Evolutionary conservation across 2,113 vertebrate genomes (phyloP).

Genomic region (Megaceryle torquata): DNA sequence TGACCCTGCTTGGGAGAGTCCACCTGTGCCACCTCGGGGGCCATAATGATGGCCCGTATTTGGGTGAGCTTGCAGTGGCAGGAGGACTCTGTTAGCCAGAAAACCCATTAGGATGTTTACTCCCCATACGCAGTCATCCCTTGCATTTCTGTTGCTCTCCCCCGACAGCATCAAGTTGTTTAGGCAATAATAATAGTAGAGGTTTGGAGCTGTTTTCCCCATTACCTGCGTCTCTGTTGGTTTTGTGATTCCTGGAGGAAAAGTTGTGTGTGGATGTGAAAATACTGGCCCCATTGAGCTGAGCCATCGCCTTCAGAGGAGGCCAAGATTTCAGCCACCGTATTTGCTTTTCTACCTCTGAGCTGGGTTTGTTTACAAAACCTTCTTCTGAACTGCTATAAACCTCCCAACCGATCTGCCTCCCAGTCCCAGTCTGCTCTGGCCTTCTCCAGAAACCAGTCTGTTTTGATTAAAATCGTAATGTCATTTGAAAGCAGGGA

Average conservation of each 20-base stretch:
- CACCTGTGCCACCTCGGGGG: accelerated
- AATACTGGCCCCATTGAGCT: slow-evolving; percentile 32
- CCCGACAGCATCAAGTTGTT: background rate
- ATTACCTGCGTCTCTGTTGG: background rate
- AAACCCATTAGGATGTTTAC: background rate
- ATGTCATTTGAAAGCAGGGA: slow-evolving; percentile 38
- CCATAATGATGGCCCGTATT: accelerated
- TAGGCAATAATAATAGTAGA: background rate
- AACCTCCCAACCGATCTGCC: background rate
- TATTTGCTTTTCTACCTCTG: slow-evolving; percentile 57
- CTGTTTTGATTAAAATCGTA: slow-evolving; percentile 48
- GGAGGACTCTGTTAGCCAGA: background rate
- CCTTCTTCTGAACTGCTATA: slow-evolving; percentile 34
- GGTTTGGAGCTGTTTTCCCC: slow-evolving; percentile 16
- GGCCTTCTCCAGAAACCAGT: slow-evolving; percentile 36
- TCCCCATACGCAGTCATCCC: background rate
- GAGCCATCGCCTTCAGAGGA: background rate
- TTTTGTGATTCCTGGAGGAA: slow-evolving; percentile 37
- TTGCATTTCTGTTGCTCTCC: background rate
- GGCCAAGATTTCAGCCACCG: slow-evolving; percentile 31
- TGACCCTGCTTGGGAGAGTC: background rate
- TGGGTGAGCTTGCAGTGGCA: background rate
- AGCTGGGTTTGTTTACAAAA: slow-evolving; percentile 47
- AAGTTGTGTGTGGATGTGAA: background rate
- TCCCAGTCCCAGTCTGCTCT: background rate